These are phyloP conservation scores for Ridgeia piscesae DNA, from an alignment of 1,140 invertebrate species.

Conservation along the genomic window DNA sequence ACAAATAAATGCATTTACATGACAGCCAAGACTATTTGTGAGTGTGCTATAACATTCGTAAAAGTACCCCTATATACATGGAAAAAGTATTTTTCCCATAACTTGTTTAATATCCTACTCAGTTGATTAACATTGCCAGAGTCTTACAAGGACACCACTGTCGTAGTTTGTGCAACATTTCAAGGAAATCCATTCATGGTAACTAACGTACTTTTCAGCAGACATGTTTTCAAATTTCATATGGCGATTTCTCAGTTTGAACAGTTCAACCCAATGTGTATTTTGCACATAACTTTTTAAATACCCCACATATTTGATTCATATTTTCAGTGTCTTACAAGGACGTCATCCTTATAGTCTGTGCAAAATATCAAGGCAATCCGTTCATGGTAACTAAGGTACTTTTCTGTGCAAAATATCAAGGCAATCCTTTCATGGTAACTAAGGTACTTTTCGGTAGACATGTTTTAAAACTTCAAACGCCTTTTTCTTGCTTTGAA, in stretches of 20 bases:
- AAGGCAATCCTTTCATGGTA: too few species aligned
- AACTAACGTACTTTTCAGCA: background rate
- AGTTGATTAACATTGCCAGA: background rate
- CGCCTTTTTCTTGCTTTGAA: too few species aligned
- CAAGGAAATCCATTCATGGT: background rate
- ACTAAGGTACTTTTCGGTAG: too few species aligned
- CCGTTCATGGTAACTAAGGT: background rate
- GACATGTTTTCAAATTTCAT: too few species aligned
- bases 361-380: background rate
- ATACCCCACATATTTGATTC: background rate
- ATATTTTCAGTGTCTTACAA: background rate
- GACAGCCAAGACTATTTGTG: background rate
- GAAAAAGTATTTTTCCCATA: background rate
- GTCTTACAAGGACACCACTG: background rate
- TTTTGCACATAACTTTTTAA: background rate
- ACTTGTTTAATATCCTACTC: background rate
- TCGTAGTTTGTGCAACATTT: background rate
- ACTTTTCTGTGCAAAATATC: too few species aligned
- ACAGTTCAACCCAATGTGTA: too few species aligned
- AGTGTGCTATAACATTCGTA: background rate
- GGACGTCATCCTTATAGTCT: background rate
- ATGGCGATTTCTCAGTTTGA: too few species aligned
- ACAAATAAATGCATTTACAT: background rate
- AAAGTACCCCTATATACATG: background rate
- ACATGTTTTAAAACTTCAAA: too few species aligned